Evolutionary conservation across 2,113 vertebrate species (phyloP), one percentile per base, ranked within the genome.

Genomic region (Gasterosteus aculeatus): DNA sequence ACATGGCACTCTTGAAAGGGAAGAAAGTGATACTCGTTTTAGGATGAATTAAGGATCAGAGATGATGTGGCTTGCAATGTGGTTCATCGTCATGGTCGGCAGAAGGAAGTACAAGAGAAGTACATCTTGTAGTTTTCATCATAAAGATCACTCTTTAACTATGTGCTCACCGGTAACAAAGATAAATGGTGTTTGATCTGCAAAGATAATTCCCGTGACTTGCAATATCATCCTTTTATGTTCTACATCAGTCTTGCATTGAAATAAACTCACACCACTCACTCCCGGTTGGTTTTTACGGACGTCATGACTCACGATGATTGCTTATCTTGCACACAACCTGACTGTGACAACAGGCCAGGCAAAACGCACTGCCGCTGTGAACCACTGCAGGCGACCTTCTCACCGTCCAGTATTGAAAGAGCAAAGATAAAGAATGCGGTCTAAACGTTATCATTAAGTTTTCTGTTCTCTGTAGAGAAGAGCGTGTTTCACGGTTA

Each of bases 1-100:
- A 83, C 69, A 49, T 77, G 67, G 56, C 84, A 68, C 10, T 87
- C 90, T 85, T 47, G 63, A 51, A 19, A 77, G 85, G 58, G 2
- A 85, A 80, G 62, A 63, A 78, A 76, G 44, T 7, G 63, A 59
- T 26, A 69, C 4, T 70, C 19, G 35, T 4, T 22, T 57, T 46
- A 42, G 41, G 18, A 59, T 41, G n/a, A 64, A 54, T 46, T 15
- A 16, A 19, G 16, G 15, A 2, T 39, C 6, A 54, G 10, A 69
- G 16, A 53, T 65, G 53, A 3, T 60, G 39, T 51, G 12, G 22
- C 31, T 4, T 22, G 16, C 10, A 22, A 77, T 18, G 38, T 18
- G 14, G 14, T 51, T 65, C 18, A 26, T 53, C 10, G 42, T 56
- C 9, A 49, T 46, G 35, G 19, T 63, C 69, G 69, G 33, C 65